Base-by-base conservation (phyloP, 2,888 invertebrate species). In the Tubulanus polymorphus region DNA sequence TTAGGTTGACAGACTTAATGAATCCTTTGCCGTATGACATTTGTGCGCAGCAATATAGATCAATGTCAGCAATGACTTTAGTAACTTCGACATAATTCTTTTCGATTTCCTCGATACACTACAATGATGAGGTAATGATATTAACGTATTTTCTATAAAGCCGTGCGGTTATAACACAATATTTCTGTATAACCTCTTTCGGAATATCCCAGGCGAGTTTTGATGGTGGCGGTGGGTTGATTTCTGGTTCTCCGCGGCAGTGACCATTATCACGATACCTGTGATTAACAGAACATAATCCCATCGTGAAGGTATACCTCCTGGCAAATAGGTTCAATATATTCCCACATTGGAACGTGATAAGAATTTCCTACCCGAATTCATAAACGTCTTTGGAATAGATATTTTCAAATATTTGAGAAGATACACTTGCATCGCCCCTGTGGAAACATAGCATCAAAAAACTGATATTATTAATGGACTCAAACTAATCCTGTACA, bases 1-100 rank as follows among this genome's bases (percentile, higher is more conserved):
- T 94, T 53, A 95, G 85, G 51, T 87, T 86, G 72, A 93, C 91
- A 56, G 86, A 87, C 82, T 99, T 99, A 88, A 97, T 94, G 76
- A 97, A 92, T 35, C 94, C 93, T 83, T 95, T 95, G 52, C 96
- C 96, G 74, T 92, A 96, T 3, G 65, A 62, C 37, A 62, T 85
- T 80, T 91, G 92, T 74, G 91, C 88, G 59, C 90, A 84, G 68
- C 97, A 88, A 65, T 89, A 85, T 59, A 99, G 83, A 76, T 97
- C 93, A 5, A 99, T 88, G 74, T 97, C 96, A 66, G 87, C 87
- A 56, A 94, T 85, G 26, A 97, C 82, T 62, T 85, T 86, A 55
- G 87, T 84, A 0, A 92, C 91, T 54, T 83, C 83, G 66, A 75
- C 67, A 54, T 86, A 84, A 2, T 92, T 89, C 57, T 82, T 82